Conservation (phyloP, 2,888 invertebrate genomes). For the Pandemis corylana region DNA sequence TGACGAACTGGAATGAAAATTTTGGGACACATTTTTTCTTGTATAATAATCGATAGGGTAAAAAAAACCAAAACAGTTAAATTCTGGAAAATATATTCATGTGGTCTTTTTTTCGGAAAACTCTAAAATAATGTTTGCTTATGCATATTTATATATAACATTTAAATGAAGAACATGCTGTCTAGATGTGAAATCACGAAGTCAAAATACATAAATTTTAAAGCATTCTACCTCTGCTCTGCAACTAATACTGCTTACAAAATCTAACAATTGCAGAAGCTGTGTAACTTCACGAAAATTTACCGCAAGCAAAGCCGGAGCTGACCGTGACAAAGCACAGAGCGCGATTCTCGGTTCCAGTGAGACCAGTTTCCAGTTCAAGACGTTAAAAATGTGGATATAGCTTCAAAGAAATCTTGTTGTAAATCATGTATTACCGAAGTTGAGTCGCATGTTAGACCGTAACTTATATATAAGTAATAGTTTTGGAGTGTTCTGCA, state of each 20-base stretch:
- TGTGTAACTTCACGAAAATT: slow-evolving; percentile 19
- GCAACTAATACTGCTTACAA: neutral
- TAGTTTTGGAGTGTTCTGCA: neutral
- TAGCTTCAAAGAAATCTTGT: slow-evolving; percentile 12
- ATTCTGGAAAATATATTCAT: too few relatives aligned
- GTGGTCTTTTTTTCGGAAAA: too few relatives aligned
- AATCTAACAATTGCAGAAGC: slow-evolving; percentile 23
- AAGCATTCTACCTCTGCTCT: neutral
- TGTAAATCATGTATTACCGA: slow-evolving; percentile 16
- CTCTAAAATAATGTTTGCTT: too few relatives aligned
- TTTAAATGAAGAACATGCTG: too few relatives aligned
- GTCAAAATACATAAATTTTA: neutral
- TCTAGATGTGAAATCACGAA: neutral
- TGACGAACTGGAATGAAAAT: too few relatives aligned
- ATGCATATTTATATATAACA: too few relatives aligned
- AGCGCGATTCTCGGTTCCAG: neutral
- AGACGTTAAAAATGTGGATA: slow-evolving; percentile 8
- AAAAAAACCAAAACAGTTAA: too few relatives aligned
- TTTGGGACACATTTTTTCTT: too few relatives aligned
- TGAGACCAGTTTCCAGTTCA: slow-evolving; percentile 6
- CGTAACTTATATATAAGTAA: neutral
- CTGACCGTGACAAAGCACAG: slow-evolving; percentile 25
- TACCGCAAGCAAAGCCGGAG: slow-evolving; percentile 23
- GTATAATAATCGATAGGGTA: too few relatives aligned
- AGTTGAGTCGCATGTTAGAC: neutral